Evolutionary conservation across 2,113 vertebrate species (phyloP), one percentile per base, ranked within the genome.

Genomic region (Columbina picui): DNA sequence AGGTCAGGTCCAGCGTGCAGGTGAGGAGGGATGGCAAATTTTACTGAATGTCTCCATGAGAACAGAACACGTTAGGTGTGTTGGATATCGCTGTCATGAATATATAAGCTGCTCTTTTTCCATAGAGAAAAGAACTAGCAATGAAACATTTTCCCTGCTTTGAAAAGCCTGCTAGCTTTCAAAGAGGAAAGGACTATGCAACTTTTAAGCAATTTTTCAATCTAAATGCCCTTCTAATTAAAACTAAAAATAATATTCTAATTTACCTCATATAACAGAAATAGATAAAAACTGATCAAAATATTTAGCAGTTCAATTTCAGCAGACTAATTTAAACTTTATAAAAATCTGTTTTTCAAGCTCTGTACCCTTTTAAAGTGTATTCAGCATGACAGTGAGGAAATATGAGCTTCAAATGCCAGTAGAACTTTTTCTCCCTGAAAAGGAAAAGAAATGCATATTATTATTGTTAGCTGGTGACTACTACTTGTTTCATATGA

Each of bases 401-500:
- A 97, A 99, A 99, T 7, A 98, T 1, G 11, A 99, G 98, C 97
- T 99, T 99, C 97, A 99, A 90, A 85, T 99, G 99, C 99, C 99
- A 99, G 95, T 98, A 98, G 96, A 99, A 99, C 69, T 93, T 97
- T n/a, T 97, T 98, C 65, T 99, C 98, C 90, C 99, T 99, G 90
- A 92, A 92, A 96, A 63, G 91, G 94, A 77, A 92, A 67, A 93
- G 82, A 97, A 86, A 95, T 4, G 12, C 18, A 84, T 16, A 65
- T 68, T 70, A 14, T 90, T 84, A 88, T 60, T 34, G 34, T 65
- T 49, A 91, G 19, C 9, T 64, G 29, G 7, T 57, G 91, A 87
- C 23, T 32, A 57, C 8, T 50, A 12, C 14, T 63, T 70, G 47
- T 25, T 84, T 65, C 34, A 25, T 45, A 26, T 59, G 27, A 83